These are phyloP conservation scores for Triplophysa bombifrons DNA, from an alignment of 2,797 vertebrate species.

Conservation along the genomic window DNA sequence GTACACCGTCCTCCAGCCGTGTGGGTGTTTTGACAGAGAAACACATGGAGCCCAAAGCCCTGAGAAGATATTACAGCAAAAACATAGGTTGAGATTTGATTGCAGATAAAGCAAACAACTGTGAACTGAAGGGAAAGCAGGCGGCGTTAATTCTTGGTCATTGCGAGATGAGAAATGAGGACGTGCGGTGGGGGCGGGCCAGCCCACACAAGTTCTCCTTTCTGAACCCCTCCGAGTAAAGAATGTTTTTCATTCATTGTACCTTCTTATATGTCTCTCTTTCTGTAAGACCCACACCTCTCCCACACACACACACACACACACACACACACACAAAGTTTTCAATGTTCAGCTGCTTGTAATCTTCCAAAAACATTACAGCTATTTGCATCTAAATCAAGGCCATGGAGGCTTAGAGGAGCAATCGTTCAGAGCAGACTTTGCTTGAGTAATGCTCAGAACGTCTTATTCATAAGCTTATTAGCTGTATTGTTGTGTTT, in stretches of 20 bases:
- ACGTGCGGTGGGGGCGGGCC: conserved; percentile 63
- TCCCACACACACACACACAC: conserved; percentile 59
- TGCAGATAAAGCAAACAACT: conserved; percentile 32
- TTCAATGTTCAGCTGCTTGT: conserved; percentile 51
- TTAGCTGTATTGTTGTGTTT: not conserved
- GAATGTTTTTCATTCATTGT: conserved; percentile 61
- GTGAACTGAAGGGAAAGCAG: not conserved
- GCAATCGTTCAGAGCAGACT: not conserved
- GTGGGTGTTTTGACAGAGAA: conserved; percentile 39
- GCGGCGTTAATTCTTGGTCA: conserved; percentile 32
- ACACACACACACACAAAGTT: conserved; percentile 55
- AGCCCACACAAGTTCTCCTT: conserved; percentile 65
- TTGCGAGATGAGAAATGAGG: conserved; percentile 52
- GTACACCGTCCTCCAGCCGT: conserved; percentile 31
- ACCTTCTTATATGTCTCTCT: conserved; percentile 60
- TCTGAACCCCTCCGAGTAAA: conserved; percentile 62
- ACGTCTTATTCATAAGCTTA: not conserved
- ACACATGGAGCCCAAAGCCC: conserved; percentile 4
- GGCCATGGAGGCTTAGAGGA: conserved; percentile 9
- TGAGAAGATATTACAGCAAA: conserved; percentile 29
- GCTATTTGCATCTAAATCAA: conserved; percentile 39
- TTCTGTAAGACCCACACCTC: conserved; percentile 61
- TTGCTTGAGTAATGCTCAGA: not conserved
- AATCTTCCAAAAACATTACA: conserved; percentile 18
- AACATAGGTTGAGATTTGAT: conserved; percentile 27